Percentiles rank a stretch among this genome's conserved stretches.
Conservation (phyloP, 2,888 invertebrate genomes). For the Yponomeuta malinellus region DNA sequence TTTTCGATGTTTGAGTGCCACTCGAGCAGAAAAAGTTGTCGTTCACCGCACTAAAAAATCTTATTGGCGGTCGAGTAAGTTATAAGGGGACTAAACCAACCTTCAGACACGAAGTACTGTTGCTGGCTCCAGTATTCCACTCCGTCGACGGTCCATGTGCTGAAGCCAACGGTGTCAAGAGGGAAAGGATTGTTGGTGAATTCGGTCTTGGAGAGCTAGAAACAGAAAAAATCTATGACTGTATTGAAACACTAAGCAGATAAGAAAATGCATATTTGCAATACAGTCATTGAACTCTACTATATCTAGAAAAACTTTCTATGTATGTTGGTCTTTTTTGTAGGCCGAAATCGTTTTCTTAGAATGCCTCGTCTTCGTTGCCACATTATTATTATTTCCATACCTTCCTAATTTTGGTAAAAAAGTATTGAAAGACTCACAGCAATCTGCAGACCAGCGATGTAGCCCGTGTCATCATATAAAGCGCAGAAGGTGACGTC, state of each 20-base stretch:
- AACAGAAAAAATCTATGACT: not conserved
- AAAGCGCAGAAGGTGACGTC: constrained; percentile 39
- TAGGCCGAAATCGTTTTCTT: too few relatives aligned
- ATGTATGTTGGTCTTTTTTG: too few relatives aligned
- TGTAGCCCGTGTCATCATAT: constrained; percentile 34
- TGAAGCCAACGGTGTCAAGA: constrained; percentile 10
- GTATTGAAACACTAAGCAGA: not conserved
- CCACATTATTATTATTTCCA: too few relatives aligned
- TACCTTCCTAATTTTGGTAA: too few relatives aligned
- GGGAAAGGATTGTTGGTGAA: not conserved
- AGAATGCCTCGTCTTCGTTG: too few relatives aligned
- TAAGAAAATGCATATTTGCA: too few relatives aligned
- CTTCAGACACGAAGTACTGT: constrained; percentile 24
- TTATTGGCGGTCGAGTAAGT: too few relatives aligned
- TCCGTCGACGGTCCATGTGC: constrained; percentile 12
- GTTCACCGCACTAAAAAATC: too few relatives aligned
- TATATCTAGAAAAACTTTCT: too few relatives aligned
- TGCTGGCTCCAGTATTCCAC: constrained; percentile 22
- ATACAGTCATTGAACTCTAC: too few relatives aligned
- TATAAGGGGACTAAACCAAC: constrained; percentile 14
- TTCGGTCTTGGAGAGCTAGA: not conserved
- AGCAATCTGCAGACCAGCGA: constrained; percentile 47
- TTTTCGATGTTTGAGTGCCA: too few relatives aligned
- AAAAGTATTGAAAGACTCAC: constrained; percentile 32
- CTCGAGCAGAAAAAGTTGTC: too few relatives aligned